Conservation (phyloP, 64 coral and sea anemone species). For the Actinia equina region DNA sequence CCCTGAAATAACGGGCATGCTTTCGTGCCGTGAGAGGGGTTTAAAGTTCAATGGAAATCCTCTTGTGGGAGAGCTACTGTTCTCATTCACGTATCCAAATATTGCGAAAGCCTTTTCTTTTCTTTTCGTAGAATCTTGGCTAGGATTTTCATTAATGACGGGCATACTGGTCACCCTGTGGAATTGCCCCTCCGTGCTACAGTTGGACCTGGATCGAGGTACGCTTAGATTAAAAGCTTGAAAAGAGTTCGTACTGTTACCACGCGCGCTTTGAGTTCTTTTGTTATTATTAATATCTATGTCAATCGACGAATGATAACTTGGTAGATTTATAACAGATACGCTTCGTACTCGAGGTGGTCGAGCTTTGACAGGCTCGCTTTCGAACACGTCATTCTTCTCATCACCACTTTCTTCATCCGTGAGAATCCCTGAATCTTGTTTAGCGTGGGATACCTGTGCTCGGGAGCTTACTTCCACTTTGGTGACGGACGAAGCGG, state of each 20-base stretch:
- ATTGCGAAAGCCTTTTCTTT: conserved; percentile 70
- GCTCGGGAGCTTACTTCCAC: conserved; percentile 37
- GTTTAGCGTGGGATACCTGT: conserved; percentile 56
- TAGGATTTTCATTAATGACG: conserved; percentile 72
- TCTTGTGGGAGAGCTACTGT: neutral
- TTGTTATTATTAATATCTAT: conserved; percentile 14
- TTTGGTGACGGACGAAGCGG: conserved; percentile 30
- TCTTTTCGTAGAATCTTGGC: neutral
- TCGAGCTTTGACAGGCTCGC: neutral
- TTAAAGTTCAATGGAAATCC: conserved; percentile 22
- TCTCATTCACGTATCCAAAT: conserved; percentile 40
- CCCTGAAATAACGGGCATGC: conserved; percentile 62
- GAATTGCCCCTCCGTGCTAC: conserved; percentile 32
- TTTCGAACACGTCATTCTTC: conserved; percentile 25
- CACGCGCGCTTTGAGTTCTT: neutral
- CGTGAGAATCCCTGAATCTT: conserved; percentile 82
- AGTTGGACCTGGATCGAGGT: conserved; percentile 21
- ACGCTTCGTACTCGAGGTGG: neutral
- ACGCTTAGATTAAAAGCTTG: conserved; percentile 4
- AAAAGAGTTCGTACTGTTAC: neutral
- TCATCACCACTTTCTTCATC: conserved; percentile 56
- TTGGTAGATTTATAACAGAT: neutral
- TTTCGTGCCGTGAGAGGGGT: conserved; percentile 48
- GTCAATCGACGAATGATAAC: neutral
- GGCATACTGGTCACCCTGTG: conserved; percentile 73